These are phyloP conservation scores for Mythimna ferrago DNA, from an alignment of 2,888 invertebrate species.

Conservation along the genomic window DNA sequence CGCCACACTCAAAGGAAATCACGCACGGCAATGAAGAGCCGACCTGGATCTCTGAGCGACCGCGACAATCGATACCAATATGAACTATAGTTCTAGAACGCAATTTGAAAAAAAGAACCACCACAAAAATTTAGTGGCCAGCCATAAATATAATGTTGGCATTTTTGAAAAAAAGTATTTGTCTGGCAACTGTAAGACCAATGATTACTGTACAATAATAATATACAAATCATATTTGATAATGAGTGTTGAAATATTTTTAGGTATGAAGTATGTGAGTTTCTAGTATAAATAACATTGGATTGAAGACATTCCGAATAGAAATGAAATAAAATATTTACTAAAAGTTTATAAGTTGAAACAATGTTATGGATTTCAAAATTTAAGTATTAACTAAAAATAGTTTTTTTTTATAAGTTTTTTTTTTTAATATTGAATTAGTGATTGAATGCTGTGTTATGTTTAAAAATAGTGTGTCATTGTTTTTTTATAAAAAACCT, in stretches of 20 bases:
- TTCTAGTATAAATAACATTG: constrained; percentile 70
- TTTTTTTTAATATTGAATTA: constrained; percentile 66
- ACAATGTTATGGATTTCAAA: constrained; percentile 65
- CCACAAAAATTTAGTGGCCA: constrained; percentile 31
- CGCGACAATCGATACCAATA: constrained; percentile 58
- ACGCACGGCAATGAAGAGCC: constrained; percentile 57
- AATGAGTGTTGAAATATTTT: constrained; percentile 65
- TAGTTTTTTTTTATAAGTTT: constrained; percentile 71
- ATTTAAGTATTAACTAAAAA: constrained; percentile 65
- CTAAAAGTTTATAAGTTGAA: constrained; percentile 53
- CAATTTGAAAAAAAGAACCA: constrained; percentile 21
- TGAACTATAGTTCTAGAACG: constrained; percentile 50
- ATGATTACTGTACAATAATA: constrained; percentile 74
- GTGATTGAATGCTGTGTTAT: constrained; percentile 84
- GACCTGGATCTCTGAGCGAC: constrained; percentile 65
- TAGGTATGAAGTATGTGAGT: constrained; percentile 63
- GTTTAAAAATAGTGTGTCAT: constrained; percentile 72
- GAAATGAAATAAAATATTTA: constrained; percentile 60
- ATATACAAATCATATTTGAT: constrained; percentile 65
- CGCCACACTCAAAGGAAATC: constrained; percentile 59
- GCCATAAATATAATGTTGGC: constrained; percentile 53
- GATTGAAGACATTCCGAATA: constrained; percentile 74
- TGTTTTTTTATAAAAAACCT: constrained; percentile 66
- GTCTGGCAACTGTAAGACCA: constrained; percentile 63
- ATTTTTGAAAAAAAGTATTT: constrained; percentile 47